These are phyloP conservation scores for Melanotaenia maccullochi DNA, from an alignment of 2,797 vertebrate genomes.

Conservation along the genomic window DNA sequence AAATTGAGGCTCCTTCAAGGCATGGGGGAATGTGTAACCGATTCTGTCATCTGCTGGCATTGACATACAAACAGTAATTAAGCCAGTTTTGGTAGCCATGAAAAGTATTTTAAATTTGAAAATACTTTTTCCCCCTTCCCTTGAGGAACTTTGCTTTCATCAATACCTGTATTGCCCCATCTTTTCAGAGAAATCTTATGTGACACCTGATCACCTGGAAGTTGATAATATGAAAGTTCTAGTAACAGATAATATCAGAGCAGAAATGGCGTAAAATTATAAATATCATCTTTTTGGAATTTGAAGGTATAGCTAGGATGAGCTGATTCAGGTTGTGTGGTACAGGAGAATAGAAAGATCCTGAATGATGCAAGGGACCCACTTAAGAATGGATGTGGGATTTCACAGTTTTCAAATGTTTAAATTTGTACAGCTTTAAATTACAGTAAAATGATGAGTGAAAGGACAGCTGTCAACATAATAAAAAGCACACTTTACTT, in stretches of 20 bases:
- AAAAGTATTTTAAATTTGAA: not conserved
- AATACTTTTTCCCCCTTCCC: not conserved
- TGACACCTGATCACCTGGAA: slow-evolving; percentile 19
- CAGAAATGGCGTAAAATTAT: slow-evolving; percentile 19
- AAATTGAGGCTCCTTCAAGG: slow-evolving; percentile 33
- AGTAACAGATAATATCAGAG: slow-evolving; percentile 26
- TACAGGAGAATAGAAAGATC: slow-evolving; percentile 26
- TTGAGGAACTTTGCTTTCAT: not conserved
- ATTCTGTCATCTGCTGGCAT: slow-evolving; percentile 41
- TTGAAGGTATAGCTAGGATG: slow-evolving; percentile 28
- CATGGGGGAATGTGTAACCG: slow-evolving; percentile 31
- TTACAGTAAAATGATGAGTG: slow-evolving; percentile 15
- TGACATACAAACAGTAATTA: slow-evolving; percentile 18
- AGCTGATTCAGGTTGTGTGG: slow-evolving; percentile 17
- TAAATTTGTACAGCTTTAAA: slow-evolving; percentile 39
- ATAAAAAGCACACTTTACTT: slow-evolving; percentile 19
- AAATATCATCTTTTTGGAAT: slow-evolving; percentile 17
- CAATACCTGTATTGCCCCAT: slow-evolving; percentile 3
- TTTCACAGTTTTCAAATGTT: slow-evolving; percentile 31
- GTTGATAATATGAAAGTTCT: not conserved
- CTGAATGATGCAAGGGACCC: not conserved
- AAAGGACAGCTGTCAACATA: slow-evolving; percentile 32
- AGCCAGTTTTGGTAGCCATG: not conserved
- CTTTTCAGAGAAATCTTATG: slow-evolving; percentile 14
- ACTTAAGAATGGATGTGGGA: slow-evolving; percentile 1